These are phyloP conservation scores for Psittacus erithacus DNA, from an alignment of 2,113 vertebrate species.

Conservation along the genomic window DNA sequence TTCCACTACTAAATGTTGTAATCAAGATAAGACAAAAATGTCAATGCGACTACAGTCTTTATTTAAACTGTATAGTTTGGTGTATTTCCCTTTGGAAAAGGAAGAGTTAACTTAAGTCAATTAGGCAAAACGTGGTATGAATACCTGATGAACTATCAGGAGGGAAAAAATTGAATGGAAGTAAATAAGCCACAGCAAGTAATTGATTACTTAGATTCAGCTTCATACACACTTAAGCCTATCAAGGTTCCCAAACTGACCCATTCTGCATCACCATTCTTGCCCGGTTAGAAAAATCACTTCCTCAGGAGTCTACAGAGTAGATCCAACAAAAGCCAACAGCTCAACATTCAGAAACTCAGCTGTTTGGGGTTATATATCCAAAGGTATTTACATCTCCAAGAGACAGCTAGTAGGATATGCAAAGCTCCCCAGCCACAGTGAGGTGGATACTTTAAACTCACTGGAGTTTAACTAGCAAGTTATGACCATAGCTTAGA, in stretches of 20 bases:
- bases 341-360: background rate
- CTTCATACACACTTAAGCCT: background rate
- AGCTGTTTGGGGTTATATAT: fast-evolving
- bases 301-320: background rate
- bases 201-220: constrained; percentile 31
- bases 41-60: background rate
- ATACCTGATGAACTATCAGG: background rate
- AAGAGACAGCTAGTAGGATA: background rate
- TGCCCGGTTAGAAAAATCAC: background rate
- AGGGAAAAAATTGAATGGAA: background rate
- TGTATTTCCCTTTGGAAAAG: background rate
- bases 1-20: background rate
- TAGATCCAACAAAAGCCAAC: background rate
- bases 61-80: background rate
- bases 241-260: background rate
- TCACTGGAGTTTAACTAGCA: background rate
- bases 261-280: background rate
- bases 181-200: constrained; percentile 4
- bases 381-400: background rate
- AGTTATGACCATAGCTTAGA: background rate
- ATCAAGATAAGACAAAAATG: background rate
- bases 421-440: background rate
- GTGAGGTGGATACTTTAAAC: background rate
- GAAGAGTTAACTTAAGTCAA: background rate
- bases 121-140: background rate